Conservation (phyloP, 1,140 invertebrate species). For the Oedothorax gibbosus region DNA sequence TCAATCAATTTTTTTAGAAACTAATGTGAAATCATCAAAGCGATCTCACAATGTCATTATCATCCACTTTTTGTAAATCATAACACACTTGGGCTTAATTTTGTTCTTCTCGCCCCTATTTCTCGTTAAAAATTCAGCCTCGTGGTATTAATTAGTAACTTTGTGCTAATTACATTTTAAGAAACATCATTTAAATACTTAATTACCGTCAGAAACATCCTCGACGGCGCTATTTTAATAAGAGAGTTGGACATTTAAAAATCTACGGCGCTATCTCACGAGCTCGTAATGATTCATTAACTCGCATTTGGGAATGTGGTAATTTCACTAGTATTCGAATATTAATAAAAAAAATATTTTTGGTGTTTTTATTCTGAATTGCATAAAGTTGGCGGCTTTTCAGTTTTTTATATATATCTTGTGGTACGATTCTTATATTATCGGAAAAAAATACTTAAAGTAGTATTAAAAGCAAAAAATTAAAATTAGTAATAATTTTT, state of each 20-base stretch:
- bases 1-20: too few species aligned
- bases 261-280: background rate
- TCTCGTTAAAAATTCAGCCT: constrained; percentile 1
- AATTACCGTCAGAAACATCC: constrained; percentile 20
- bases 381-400: too few species aligned
- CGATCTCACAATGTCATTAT: too few species aligned
- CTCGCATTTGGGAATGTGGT: background rate
- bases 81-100: background rate
- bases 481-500: too few species aligned
- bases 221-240: background rate
- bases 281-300: constrained; percentile 26
- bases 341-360: constrained; percentile 16
- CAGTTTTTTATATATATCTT: too few species aligned
- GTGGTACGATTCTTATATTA: too few species aligned
- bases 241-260: background rate
- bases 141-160: constrained; percentile 24
- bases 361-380: too few species aligned
- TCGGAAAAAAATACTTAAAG: too few species aligned
- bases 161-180: constrained; percentile 33
- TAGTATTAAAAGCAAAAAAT: too few species aligned
- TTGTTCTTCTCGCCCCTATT: background rate
- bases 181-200: constrained; percentile 41
- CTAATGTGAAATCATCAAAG: too few species aligned
- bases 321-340: background rate
- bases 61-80: too few species aligned